Evolutionary conservation across 2,113 vertebrate genomes (phyloP).

Genomic region (Campylomormyrus numenius): DNA sequence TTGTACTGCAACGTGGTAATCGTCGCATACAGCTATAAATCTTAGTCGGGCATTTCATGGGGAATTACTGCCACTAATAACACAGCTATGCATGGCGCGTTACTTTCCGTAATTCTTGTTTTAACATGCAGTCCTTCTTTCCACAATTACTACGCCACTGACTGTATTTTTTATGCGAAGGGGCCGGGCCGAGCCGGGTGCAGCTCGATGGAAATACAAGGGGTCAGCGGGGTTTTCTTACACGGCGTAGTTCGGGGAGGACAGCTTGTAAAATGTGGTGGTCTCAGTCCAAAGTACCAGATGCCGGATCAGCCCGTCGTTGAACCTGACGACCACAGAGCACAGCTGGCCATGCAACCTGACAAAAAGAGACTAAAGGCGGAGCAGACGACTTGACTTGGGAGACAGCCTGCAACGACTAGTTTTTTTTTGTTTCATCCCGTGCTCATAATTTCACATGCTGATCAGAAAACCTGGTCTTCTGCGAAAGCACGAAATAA

Average conservation of each 20-base stretch:
- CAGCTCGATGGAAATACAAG: not conserved
- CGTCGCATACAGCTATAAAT: not conserved
- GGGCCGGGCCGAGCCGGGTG: not conserved
- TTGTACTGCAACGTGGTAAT: not conserved
- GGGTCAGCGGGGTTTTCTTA: not conserved
- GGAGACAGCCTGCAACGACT: not conserved
- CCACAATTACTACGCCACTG: not conserved
- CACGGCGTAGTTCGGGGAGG: not conserved
- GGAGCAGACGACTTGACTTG: not conserved
- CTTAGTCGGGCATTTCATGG: not conserved
- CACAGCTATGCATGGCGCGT: not conserved
- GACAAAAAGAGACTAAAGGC: not conserved
- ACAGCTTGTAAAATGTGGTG: not conserved
- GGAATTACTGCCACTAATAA: not conserved
- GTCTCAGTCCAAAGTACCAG: not conserved
- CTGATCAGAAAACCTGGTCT: not conserved
- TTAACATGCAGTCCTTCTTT: not conserved
- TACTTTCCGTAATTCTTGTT: not conserved
- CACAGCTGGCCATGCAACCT: not conserved
- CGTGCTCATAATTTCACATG: not conserved
- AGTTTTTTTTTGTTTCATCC: not conserved
- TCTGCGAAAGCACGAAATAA: not conserved
- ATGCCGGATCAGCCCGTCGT: not conserved
- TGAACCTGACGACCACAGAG: not conserved
- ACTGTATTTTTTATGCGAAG: not conserved